Conservation (phyloP, 2,888 invertebrate genomes). For the Morinoia aosen region DNA sequence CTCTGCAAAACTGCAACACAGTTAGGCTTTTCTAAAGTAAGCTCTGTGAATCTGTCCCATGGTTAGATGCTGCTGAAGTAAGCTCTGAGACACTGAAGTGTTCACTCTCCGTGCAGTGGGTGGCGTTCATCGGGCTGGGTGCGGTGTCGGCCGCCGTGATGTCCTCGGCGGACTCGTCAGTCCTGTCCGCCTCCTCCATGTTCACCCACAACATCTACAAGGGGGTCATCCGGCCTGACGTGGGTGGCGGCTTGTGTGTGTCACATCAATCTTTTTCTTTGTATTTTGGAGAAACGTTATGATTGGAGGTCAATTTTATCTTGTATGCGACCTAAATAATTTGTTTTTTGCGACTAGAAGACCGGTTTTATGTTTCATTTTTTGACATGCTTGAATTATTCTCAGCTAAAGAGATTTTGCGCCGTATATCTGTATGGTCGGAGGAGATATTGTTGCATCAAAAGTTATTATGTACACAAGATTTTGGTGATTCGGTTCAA, state of each 20-base stretch:
- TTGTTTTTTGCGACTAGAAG: neutral
- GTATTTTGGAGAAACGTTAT: neutral
- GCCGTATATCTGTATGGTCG: too few relatives aligned
- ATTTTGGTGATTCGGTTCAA: too few relatives aligned
- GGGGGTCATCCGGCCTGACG: slow-evolving; percentile 77
- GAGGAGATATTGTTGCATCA: too few relatives aligned
- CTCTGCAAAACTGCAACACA: too few relatives aligned
- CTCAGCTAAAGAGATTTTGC: too few relatives aligned
- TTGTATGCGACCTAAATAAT: too few relatives aligned
- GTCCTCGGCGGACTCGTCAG: slow-evolving; percentile 82
- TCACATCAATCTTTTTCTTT: neutral
- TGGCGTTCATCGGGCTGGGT: slow-evolving; percentile 80
- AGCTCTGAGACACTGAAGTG: neutral
- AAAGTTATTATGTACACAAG: too few relatives aligned
- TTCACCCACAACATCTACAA: slow-evolving; percentile 82
- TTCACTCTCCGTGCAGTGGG: slow-evolving; percentile 71
- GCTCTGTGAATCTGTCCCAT: too few relatives aligned
- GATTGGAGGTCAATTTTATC: too few relatives aligned
- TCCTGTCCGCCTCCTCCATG: slow-evolving; percentile 81
- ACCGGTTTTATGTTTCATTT: neutral
- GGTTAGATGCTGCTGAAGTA: too few relatives aligned
- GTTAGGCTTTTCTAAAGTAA: too few relatives aligned
- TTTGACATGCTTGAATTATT: too few relatives aligned
- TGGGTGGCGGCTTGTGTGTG: slow-evolving; percentile 72
- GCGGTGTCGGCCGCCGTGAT: slow-evolving; percentile 82